phyloP scores from a whole-genome alignment of 2,113 vertebrate species.

The Ardeotis arabs region DNA sequence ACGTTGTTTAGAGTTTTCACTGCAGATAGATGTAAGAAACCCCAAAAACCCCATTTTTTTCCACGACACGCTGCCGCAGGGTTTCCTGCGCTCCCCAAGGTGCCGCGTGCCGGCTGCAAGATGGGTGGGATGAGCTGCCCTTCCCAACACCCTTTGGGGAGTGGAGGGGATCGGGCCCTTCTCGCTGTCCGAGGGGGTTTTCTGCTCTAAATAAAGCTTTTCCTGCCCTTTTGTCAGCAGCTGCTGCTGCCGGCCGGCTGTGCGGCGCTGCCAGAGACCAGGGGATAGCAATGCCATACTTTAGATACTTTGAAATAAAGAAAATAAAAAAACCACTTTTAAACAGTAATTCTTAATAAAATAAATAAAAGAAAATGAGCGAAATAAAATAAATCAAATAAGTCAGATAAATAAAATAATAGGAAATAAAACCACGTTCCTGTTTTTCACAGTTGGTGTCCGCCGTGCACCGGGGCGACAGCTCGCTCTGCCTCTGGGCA shows the following conservation, averaged over 20 bases:
- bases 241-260: background rate
- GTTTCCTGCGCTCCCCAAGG: background rate
- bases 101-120: background rate
- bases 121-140: background rate
- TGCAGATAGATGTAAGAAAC: background rate
- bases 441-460: no score
- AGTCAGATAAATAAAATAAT: no score
- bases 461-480: no score
- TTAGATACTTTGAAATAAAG: background rate
- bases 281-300: fast-evolving
- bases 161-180: background rate
- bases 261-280: background rate
- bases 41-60: background rate
- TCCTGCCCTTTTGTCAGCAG: background rate
- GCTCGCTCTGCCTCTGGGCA: no score
- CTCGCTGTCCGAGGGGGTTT: fast-evolving
- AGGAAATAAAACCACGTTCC: no score
- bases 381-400: background rate
- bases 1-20: background rate
- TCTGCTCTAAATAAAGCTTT: background rate
- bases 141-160: fast-evolving
- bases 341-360: background rate
- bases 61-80: fast-evolving
- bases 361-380: fast-evolving
- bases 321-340: fast-evolving